A percentile compares a stretch with the other conserved stretches of the same genome.
phyloP scores from a whole-genome alignment of 2,113 vertebrate species.

The Podarcis raffonei region DNA sequence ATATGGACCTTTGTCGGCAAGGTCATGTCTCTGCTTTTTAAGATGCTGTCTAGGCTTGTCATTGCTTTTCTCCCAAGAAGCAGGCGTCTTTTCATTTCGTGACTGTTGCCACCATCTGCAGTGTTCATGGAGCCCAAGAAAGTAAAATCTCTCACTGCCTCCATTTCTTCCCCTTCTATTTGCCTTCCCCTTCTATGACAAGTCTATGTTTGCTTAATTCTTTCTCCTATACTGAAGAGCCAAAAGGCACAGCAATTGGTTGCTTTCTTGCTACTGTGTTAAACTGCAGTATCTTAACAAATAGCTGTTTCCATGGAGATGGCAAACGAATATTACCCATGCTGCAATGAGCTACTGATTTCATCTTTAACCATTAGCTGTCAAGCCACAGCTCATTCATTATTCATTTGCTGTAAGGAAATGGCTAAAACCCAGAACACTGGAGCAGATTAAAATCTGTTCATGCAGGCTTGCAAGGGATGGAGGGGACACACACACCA shows the following conservation, averaged over 20 bases:
- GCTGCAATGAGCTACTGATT: slow-evolving; percentile 72
- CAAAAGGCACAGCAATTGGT: slow-evolving; percentile 40
- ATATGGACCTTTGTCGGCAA: too few relatives aligned
- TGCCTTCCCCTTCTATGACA: too few relatives aligned
- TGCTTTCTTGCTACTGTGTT: slow-evolving; percentile 54
- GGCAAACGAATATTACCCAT: slow-evolving; percentile 67
- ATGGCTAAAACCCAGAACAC: slow-evolving; percentile 61
- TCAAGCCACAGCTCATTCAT: slow-evolving; percentile 74
- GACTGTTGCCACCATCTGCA: too few relatives aligned
- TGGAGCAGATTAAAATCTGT: slow-evolving; percentile 51
- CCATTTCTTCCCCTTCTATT: too few relatives aligned
- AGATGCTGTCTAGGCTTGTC: too few relatives aligned
- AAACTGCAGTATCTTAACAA: slow-evolving; percentile 63
- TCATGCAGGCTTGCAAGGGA: neutral
- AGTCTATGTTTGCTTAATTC: slow-evolving; percentile 22
- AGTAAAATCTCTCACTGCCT: too few relatives aligned
- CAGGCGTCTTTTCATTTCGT: too few relatives aligned
- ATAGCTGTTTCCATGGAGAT: slow-evolving; percentile 75
- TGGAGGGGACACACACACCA: neutral
- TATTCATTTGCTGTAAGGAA: slow-evolving; percentile 75
- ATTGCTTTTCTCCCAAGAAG: too few relatives aligned
- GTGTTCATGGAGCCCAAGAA: too few relatives aligned
- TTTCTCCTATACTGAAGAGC: slow-evolving; percentile 39
- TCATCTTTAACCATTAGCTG: slow-evolving; percentile 77
- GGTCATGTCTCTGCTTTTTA: too few relatives aligned